A percentile compares a stretch with the other conserved stretches of the same genome.
phyloP scores from a whole-genome alignment of 2,888 invertebrate genomes.

The Brenthis hecate region DNA sequence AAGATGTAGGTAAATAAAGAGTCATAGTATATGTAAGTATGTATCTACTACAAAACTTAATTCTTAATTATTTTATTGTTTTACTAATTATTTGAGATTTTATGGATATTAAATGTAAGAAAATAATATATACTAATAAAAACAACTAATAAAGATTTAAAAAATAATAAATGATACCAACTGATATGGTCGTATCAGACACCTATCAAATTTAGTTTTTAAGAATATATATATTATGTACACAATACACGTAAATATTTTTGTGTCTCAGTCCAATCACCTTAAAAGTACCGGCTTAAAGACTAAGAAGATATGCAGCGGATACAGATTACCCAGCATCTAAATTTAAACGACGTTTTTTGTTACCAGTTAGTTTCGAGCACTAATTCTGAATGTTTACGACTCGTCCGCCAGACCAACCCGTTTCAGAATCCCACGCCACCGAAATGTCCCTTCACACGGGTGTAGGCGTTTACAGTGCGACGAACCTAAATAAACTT shows the following conservation, averaged over 20 bases:
- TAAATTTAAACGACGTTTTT: slow-evolving; percentile 70
- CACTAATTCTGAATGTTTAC: slow-evolving; percentile 77
- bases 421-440: slow-evolving; percentile 75
- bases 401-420: slow-evolving; percentile 64
- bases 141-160: too few species aligned
- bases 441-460: slow-evolving; percentile 56
- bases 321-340: slow-evolving; percentile 45
- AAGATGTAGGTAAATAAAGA: slow-evolving; percentile 8
- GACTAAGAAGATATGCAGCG: slow-evolving; percentile 37
- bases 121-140: too few species aligned
- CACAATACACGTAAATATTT: not conserved
- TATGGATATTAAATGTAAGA: too few species aligned
- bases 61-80: too few species aligned
- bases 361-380: slow-evolving; percentile 65
- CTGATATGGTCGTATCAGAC: too few species aligned
- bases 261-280: slow-evolving; percentile 21
- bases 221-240: not conserved
- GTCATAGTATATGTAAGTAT: too few species aligned
- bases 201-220: too few species aligned
- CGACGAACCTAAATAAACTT: slow-evolving; percentile 36
- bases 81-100: too few species aligned
- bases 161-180: too few species aligned
- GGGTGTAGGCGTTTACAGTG: slow-evolving; percentile 36
- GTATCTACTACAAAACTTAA: too few species aligned
- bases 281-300: slow-evolving; percentile 37